phyloP scores from a whole-genome alignment of 1,140 invertebrate genomes.

The Neodiprion lecontei region DNA sequence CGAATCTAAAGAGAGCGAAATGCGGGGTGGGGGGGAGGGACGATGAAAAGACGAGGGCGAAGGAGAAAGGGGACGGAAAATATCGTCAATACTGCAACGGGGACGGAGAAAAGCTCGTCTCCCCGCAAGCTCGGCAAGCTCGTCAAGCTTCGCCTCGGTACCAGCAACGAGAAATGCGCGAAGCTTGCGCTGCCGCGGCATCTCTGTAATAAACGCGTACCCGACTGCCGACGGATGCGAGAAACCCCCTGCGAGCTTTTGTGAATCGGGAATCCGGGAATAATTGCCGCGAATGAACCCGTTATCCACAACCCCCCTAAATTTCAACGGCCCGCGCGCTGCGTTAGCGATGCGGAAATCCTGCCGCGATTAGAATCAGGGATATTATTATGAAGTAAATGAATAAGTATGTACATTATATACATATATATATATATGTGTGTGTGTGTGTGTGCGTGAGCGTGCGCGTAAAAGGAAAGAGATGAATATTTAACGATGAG shows the following conservation, averaged over 20 bases:
- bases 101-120: not conserved
- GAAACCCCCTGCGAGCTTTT: not conserved
- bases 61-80: conserved; percentile 5
- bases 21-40: not conserved
- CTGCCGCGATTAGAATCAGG: not conserved
- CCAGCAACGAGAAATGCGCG: no score
- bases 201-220: not conserved
- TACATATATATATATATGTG: not conserved
- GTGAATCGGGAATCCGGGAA: not conserved
- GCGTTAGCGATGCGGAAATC: no score
- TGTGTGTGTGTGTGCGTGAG: not conserved
- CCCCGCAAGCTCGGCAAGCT: not conserved
- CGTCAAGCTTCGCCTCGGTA: no score
- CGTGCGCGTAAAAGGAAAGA: no score
- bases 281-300: not conserved
- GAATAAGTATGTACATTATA: not conserved
- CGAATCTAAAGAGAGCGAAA: conserved; percentile 1
- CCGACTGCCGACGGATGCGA: no score
- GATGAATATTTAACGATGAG: no score
- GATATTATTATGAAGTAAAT: not conserved
- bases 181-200: not conserved
- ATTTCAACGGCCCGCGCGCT: no score
- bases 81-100: not conserved
- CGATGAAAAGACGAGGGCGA: conserved; percentile 8
- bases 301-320: not conserved